Percentiles rank a stretch among this genome's conserved stretches.
phyloP scores from a whole-genome alignment of 2,888 invertebrate genomes.

The Melipona bicolor region DNA sequence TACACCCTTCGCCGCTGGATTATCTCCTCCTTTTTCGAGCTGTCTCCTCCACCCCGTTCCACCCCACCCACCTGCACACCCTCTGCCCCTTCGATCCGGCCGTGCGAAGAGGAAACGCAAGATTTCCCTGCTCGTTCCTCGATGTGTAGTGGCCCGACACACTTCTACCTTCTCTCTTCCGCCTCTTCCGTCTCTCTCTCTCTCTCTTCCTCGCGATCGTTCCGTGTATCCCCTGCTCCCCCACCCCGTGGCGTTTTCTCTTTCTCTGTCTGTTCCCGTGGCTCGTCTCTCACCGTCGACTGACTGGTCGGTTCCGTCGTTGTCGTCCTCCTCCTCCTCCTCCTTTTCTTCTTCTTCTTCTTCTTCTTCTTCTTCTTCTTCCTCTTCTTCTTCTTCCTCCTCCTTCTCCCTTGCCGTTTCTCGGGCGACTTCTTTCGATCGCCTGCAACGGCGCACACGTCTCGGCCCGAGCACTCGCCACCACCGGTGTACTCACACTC shows the following conservation, averaged over 20 bases:
- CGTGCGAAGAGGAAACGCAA: conserved; percentile 50
- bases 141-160: conserved; percentile 45
- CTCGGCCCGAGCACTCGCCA: conserved; percentile 31
- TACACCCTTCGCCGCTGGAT: conserved; percentile 47
- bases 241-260: conserved; percentile 18
- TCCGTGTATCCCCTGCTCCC: conserved; percentile 23
- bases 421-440: conserved; percentile 40
- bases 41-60: conserved; percentile 14
- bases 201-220: neutral
- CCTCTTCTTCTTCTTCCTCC: neutral
- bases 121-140: conserved; percentile 53
- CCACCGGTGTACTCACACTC: conserved; percentile 40
- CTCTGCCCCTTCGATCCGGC: conserved; percentile 52
- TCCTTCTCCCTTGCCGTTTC: conserved; percentile 18
- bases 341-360: too few relatives aligned
- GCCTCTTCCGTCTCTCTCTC: conserved; percentile 7
- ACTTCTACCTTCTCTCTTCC: conserved; percentile 49
- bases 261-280: conserved; percentile 21
- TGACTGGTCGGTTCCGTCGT: neutral
- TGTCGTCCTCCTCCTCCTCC: conserved; percentile 4
- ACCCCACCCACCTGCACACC: conserved; percentile 56
- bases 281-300: conserved; percentile 12
- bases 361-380: neutral
- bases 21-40: conserved; percentile 21
- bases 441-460: conserved; percentile 59